Base-by-base conservation (phyloP, 2,888 invertebrate genomes). In the Ectemnius continuus region DNA sequence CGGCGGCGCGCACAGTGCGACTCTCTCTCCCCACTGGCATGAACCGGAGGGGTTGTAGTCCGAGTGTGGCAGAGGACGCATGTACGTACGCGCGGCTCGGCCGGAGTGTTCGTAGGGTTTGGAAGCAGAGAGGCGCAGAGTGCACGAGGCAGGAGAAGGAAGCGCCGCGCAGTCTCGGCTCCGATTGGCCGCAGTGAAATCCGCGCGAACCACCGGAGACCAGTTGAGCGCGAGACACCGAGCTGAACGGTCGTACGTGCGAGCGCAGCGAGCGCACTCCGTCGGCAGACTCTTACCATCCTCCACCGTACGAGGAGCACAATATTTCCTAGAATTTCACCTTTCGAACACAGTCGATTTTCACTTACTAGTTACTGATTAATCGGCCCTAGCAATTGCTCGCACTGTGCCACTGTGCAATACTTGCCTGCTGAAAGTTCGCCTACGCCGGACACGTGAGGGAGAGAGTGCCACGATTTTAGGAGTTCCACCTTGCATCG, bases 181-280 rank as follows among this genome's bases (percentile, higher is more conserved):
- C 81, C 83, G 81, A 86, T 88, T 87, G 87, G 88, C 72, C 82
- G 85, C 79, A 76, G 77, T 83, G 82, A 80, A 84, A 84, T 84
- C 87, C 88, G 88, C 87, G 88, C 85, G 86, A 88, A 89, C 85
- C 76, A 83, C 81, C 83, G 79, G 84, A 87, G 85, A 89, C 88
- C 89, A 90, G 89, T 90, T 89, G 89, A 90, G 89, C 90, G 89
- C 90, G 89, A 90, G 89, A 86, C 85, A 83, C 86, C 89, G 89
- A 88, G 81, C 82, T 75, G 89, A 78, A 83, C 87, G 89, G 89
- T 88, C 78, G 80, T 81, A 79, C 76, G 84, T 71, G 78, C 73
- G 70, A 75, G 64, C 69, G 70, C 59, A 65, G 77, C 74, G 36
- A 79, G 70, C 79, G 74, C 75, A 75, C 47, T 28, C 46, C 46